phyloP scores from a whole-genome alignment of 2,888 invertebrate genomes.

The Zaprionus lineosus region DNA sequence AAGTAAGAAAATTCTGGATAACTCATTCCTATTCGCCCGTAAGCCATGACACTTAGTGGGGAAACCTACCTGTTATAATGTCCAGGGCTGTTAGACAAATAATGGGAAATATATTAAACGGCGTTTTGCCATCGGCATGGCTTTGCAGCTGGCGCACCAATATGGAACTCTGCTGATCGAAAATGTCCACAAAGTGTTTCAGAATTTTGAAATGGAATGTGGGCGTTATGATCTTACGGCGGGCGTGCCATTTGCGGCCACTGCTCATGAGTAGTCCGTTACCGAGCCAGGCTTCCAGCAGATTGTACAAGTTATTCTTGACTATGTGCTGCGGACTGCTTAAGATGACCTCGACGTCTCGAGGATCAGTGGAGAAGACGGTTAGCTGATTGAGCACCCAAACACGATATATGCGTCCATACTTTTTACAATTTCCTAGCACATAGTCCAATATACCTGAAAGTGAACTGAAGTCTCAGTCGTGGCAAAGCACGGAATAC shows the following conservation, averaged over 20 bases:
- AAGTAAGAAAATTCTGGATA: too few relatives aligned
- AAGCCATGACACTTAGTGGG: too few relatives aligned
- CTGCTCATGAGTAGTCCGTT: conserved; percentile 78
- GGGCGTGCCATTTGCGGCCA: conserved; percentile 86
- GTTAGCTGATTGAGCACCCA: conserved; percentile 83
- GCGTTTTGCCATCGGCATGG: conserved; percentile 79
- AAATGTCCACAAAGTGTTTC: conserved; percentile 88
- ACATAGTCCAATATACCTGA: conserved; percentile 71
- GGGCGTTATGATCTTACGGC: conserved; percentile 87
- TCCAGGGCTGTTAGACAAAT: conserved; percentile 86
- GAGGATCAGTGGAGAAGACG: conserved; percentile 82
- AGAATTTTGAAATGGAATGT: conserved; percentile 91
- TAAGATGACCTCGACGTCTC: conserved; percentile 83
- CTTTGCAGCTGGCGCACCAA: conserved; percentile 85
- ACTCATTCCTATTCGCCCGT: neutral
- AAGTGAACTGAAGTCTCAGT: conserved; percentile 4
- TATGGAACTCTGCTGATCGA: conserved; percentile 86
- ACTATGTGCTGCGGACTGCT: conserved; percentile 76
- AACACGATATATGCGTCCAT: conserved; percentile 82
- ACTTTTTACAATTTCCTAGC: conserved; percentile 70
- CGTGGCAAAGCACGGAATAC: neutral
- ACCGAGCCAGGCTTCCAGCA: conserved; percentile 79
- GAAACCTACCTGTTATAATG: conserved; percentile 83
- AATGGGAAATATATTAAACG: conserved; percentile 85
- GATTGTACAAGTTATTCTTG: conserved; percentile 71